Evolutionary conservation across 1,140 invertebrate genomes (phyloP), one percentile per base, ranked within the genome.

Genomic region (Eulimnadia texana): DNA sequence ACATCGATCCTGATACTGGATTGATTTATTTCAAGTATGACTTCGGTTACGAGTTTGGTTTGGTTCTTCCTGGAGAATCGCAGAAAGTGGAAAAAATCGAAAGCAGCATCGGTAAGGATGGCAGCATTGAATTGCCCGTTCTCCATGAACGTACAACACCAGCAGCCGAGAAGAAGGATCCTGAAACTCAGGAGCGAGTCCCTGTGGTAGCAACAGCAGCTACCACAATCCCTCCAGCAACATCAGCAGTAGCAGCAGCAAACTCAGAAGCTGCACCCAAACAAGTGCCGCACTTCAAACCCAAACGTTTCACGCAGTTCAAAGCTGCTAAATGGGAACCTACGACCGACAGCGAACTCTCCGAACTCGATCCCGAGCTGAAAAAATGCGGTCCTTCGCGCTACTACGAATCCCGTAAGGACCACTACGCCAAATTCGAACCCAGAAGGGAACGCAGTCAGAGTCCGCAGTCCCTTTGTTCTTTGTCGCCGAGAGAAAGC

Each of bases 1-100:
- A 84, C 69, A 80, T 84, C 66, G 84, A 86, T 72, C 83, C 82
- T 64, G 82, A 85, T 66, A 84, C 83, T 24, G 84, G 84, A 63
- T 74, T 88, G 28, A 85, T 86, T 68, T 87, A 86, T 74, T 87
- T 86, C 77, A 87, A 88, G 73, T 86, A 87, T 69, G 84, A 87
- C 73, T 88, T 88, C 68, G 85, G 84, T 61, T 88, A 87, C 70
- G 84, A 88, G 70, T 86, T 86, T 68, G 84, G 85, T 58, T 79
- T 87, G 59, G 77, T 85, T 27, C 73, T 84, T 33, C 84, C 84
- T 3, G 82, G 83, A 25, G 82, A 84, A 70, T 77, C 79, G 50
- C 80, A 80, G 68, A 67, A 64, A 27, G 64, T 68, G 51, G 63
- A 69, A 51, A 63, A 63, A 58, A 57, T 47, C 51, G 58, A 63